Evolutionary conservation across 2,888 invertebrate genomes (phyloP).

Genomic region (Hypomecis punctinalis): DNA sequence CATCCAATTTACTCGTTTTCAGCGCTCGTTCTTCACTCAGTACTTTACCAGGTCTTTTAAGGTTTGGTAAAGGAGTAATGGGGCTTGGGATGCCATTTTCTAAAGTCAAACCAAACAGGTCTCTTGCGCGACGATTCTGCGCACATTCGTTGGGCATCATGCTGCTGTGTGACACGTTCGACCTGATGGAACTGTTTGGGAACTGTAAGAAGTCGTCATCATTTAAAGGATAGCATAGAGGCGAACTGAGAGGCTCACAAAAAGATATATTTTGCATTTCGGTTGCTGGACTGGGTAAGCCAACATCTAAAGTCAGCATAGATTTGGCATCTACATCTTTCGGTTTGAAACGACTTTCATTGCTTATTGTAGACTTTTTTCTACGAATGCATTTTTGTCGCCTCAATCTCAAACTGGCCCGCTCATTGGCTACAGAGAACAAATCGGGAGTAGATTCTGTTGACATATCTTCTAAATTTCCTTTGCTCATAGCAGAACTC

Average conservation of each 20-base stretch:
- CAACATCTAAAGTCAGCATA: constrained; percentile 73
- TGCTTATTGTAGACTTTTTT: constrained; percentile 78
- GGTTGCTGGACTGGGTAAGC: constrained; percentile 74
- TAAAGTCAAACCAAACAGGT: constrained; percentile 76
- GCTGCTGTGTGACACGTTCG: constrained; percentile 76
- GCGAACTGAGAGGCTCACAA: constrained; percentile 65
- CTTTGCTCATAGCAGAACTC: constrained; percentile 59
- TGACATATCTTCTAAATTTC: constrained; percentile 58
- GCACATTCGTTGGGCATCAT: constrained; percentile 64
- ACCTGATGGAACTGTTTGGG: constrained; percentile 59
- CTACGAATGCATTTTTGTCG: constrained; percentile 85
- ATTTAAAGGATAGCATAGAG: constrained; percentile 55
- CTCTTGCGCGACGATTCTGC: constrained; percentile 65
- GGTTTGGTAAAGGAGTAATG: constrained; percentile 73
- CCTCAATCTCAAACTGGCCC: constrained; percentile 72
- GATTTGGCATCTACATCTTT: constrained; percentile 58
- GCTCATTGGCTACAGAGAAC: constrained; percentile 58
- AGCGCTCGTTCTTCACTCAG: constrained; percentile 76
- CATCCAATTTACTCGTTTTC: constrained; percentile 81
- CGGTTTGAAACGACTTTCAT: constrained; percentile 67
- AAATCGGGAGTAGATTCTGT: constrained; percentile 77
- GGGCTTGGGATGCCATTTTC: constrained; percentile 83
- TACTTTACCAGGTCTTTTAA: constrained; percentile 74
- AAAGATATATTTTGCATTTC: constrained; percentile 69
- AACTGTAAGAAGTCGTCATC: constrained; percentile 49